Evolutionary conservation across 1,140 invertebrate genomes (phyloP).

Genomic region (Eciton burchellii): DNA sequence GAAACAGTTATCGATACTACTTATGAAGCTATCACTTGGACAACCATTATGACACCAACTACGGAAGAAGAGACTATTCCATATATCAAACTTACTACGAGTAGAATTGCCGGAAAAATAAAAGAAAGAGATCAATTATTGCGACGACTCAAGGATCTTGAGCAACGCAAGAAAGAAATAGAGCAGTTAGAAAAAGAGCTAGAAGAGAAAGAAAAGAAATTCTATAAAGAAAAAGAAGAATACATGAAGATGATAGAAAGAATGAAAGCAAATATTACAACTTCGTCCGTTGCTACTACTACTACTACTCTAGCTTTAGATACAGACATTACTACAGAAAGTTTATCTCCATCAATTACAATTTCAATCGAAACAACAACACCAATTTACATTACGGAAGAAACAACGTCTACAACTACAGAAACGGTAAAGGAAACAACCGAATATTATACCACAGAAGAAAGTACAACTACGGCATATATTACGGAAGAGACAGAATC

Average conservation of each 20-base stretch:
- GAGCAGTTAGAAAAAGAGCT: constrained; percentile 25
- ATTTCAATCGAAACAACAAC: background rate
- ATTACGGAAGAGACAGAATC: background rate
- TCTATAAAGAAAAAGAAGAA: constrained; percentile 34
- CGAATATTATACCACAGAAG: background rate
- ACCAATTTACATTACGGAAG: background rate
- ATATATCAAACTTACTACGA: constrained; percentile 17
- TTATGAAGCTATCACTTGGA: background rate
- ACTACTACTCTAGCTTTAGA: background rate
- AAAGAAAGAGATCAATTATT: constrained; percentile 4
- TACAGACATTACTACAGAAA: constrained; percentile 7
- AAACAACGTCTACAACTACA: background rate
- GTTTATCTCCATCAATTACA: background rate
- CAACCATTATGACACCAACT: background rate
- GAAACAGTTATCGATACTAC: background rate
- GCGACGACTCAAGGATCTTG: constrained; percentile 1
- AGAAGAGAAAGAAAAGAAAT: constrained; percentile 4
- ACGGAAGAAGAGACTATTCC: background rate
- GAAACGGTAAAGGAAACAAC: background rate
- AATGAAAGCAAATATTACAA: background rate
- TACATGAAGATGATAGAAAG: constrained; percentile 6
- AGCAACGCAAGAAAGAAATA: background rate
- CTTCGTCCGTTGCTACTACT: no score
- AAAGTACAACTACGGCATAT: background rate
- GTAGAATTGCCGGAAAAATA: background rate